Evolutionary conservation across 2,797 vertebrate species (phyloP).

Genomic region (Macropus fuliginosus): DNA sequence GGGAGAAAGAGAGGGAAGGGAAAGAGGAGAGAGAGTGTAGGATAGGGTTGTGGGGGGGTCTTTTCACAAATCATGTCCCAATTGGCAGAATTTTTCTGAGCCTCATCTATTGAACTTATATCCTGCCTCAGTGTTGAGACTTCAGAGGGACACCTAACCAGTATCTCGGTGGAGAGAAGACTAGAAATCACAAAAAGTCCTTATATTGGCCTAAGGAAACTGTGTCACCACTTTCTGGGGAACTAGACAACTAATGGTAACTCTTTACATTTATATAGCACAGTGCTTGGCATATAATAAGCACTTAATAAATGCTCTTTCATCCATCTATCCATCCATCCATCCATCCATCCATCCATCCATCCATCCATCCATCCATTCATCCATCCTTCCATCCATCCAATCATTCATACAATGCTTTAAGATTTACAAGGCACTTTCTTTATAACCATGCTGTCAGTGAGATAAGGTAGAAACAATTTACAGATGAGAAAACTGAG

Average conservation of each 20-base stretch:
- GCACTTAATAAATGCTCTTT: not conserved
- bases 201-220: not conserved
- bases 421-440: not conserved
- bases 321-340: too few species aligned
- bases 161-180: not conserved
- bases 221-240: not conserved
- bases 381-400: not conserved
- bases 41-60: not conserved
- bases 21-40: not conserved
- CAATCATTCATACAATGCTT: not conserved
- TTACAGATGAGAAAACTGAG: not conserved
- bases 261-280: not conserved
- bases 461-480: not conserved
- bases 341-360: not conserved
- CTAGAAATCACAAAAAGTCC: not conserved
- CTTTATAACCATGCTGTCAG: not conserved
- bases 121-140: not conserved
- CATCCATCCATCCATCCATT: too few species aligned
- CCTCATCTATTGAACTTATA: not conserved
- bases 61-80: not conserved
- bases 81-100: not conserved
- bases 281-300: not conserved
- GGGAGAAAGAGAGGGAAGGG: not conserved
- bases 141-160: not conserved
- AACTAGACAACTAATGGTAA: not conserved